Conservation (phyloP, 1,140 invertebrate genomes). For the Limonius californicus region DNA sequence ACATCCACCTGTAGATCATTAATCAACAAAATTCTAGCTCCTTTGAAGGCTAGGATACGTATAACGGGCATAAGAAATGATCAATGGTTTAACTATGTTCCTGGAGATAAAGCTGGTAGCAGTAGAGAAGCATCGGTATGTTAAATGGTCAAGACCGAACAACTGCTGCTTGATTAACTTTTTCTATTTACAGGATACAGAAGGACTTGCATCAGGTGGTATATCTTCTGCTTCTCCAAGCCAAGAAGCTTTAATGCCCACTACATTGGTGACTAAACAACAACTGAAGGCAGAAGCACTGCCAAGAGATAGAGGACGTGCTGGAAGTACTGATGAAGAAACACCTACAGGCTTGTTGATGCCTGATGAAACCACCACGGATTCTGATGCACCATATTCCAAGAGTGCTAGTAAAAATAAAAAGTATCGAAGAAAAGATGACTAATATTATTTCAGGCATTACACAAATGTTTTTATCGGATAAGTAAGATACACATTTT, state of each 20-base stretch:
- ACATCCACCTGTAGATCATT: conserved; percentile 61
- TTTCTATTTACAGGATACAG: conserved; percentile 21
- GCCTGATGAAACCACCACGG: conserved; percentile 10
- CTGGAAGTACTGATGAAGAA: conserved; percentile 35
- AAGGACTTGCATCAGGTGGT: background rate
- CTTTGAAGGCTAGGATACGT: conserved; percentile 57
- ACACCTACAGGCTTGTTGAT: conserved; percentile 21
- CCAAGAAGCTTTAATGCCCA: conserved; percentile 6
- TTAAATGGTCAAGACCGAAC: background rate
- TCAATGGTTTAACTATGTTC: conserved; percentile 51
- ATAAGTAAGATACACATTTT: background rate
- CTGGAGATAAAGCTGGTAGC: conserved; percentile 29
- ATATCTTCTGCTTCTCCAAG: background rate
- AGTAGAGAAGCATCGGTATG: conserved; percentile 32
- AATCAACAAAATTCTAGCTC: conserved; percentile 65
- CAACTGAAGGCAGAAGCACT: conserved; percentile 33
- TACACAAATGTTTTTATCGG: background rate
- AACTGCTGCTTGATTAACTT: conserved; percentile 15
- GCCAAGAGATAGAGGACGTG: conserved; percentile 23
- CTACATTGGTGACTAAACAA: conserved; percentile 35
- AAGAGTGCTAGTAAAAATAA: background rate
- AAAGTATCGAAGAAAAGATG: background rate
- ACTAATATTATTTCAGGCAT: background rate
- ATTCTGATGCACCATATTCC: background rate
- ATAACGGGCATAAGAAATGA: conserved; percentile 62